Base-by-base conservation (phyloP, 2,797 vertebrate species). In the Fundulus diaphanus region DNA sequence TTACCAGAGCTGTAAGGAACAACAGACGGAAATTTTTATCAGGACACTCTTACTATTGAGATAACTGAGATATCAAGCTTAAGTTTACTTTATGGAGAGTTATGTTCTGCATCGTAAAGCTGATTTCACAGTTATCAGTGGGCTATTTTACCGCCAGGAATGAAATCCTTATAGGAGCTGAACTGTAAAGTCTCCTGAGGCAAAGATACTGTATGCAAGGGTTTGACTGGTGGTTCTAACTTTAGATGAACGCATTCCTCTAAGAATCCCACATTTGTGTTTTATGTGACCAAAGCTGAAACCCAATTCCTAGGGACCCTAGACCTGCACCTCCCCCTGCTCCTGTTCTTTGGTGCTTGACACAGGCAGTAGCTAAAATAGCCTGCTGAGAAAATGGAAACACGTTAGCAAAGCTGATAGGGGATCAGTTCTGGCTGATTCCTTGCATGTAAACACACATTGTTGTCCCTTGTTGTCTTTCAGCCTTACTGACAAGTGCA, bases 1-100 rank as follows among this genome's bases (percentile, higher is more conserved):
- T 51, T 66, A 35, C 56, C 35, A n/a, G 9, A 37, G 35, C 16
- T 57, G 33, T 63, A 35, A 74, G 68, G 18, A 69, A 61, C 79
- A 48, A 54, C 52, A 9, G 16, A 68, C 29, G 29, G 24, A 70
- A 35, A 49, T 44, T 16, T 73, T 54, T 1, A 29, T 31, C 1
- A 57, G n/a, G 59, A 56, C 0, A 7, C n/a, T 33, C 4, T 42
- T 75, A 15, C 33, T 59, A 48, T 0, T 70, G 24, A 20, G 12
- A 24, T 46, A 3, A 46, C 61, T 37, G 66, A 35, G 22, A 52
- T n/a, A 37, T 15, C 54, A 15, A 31, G 12, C 31, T 49, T 5
- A 8, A n/a, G 2, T 12, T 27, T 31, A 63, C 7, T 70, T 52
- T 44, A n/a, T 22, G 24, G 33, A 33, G 18, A 20, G 29, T n/a